Evolutionary conservation across 2,888 invertebrate species (phyloP).

Genomic region (Perithous albicinctus): DNA sequence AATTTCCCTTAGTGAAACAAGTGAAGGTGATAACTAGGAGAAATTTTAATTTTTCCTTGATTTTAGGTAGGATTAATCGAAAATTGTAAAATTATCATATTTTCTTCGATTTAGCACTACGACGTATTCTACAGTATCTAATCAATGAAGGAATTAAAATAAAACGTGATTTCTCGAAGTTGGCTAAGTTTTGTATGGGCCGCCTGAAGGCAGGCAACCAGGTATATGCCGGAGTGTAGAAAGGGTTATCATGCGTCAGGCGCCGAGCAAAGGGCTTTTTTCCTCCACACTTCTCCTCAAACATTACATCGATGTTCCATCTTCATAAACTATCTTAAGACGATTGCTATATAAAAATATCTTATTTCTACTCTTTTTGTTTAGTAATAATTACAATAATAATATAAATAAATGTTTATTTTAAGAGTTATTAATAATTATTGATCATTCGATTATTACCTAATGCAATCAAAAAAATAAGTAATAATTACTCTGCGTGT

Average conservation of each 20-base stretch:
- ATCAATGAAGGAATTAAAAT: not conserved
- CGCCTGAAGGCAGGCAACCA: slow-evolving; percentile 56
- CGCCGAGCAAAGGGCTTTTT: slow-evolving; percentile 12
- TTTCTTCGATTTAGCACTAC: not conserved
- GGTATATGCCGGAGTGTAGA: slow-evolving; percentile 16
- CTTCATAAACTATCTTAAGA: not conserved
- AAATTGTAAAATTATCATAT: not conserved
- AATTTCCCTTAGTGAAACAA: too few species aligned
- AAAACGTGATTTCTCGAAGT: slow-evolving; percentile 36
- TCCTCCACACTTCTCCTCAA: not conserved
- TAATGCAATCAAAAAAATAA: too few species aligned
- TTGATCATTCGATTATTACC: too few species aligned
- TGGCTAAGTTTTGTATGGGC: slow-evolving; percentile 2
- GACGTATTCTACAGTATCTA: not conserved
- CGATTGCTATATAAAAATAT: not conserved
- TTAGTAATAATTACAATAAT: too few species aligned
- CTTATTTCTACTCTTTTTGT: not conserved
- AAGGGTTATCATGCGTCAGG: slow-evolving; percentile 44
- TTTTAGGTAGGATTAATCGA: not conserved
- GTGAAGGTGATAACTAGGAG: not conserved
- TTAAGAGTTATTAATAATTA: too few species aligned
- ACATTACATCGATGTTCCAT: not conserved
- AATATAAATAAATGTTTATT: too few species aligned
- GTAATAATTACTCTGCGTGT: too few species aligned
- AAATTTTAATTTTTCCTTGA: not conserved